phyloP scores from a whole-genome alignment of 2,888 invertebrate species.

The Eledona agricola region DNA sequence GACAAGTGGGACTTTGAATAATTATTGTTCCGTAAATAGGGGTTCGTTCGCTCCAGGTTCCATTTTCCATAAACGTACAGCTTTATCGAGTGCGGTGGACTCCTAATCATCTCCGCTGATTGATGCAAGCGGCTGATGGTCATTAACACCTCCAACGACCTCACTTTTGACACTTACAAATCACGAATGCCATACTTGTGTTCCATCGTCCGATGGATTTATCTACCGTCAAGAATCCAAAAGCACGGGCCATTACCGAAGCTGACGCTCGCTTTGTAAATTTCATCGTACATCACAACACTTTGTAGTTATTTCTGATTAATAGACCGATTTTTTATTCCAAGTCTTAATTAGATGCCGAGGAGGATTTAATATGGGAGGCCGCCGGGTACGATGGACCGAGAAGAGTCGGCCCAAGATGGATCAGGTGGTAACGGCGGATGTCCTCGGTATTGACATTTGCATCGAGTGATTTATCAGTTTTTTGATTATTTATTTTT shows the following conservation, averaged over 20 bases:
- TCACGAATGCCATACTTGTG: conserved; percentile 46
- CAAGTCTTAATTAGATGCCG: conserved; percentile 37
- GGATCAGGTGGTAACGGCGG: no score
- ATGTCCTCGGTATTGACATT: no score
- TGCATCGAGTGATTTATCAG: no score
- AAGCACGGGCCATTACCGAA: conserved; percentile 33
- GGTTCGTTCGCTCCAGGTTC: no score
- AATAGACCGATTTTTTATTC: conserved; percentile 39
- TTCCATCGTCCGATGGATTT: conserved; percentile 54
- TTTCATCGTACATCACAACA: conserved; percentile 35
- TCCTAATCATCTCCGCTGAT: conserved; percentile 36
- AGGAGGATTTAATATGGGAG: conserved; percentile 15
- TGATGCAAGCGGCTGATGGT: conserved; percentile 41
- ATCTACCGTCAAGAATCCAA: conserved; percentile 53
- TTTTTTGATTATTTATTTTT: no score
- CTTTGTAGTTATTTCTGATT: conserved; percentile 37
- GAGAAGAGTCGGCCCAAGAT: no score
- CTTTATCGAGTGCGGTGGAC: no score
- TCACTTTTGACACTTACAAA: conserved; percentile 51
- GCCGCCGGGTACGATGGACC: conserved; percentile 15
- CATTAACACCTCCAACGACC: conserved; percentile 54
- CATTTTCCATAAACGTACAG: no score
- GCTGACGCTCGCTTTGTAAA: conserved; percentile 37
- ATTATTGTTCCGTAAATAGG: no score
- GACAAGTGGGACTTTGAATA: no score